These are phyloP conservation scores for Heteractis magnifica DNA, from an alignment of 92 coral and sea anemone species.

Conservation along the genomic window DNA sequence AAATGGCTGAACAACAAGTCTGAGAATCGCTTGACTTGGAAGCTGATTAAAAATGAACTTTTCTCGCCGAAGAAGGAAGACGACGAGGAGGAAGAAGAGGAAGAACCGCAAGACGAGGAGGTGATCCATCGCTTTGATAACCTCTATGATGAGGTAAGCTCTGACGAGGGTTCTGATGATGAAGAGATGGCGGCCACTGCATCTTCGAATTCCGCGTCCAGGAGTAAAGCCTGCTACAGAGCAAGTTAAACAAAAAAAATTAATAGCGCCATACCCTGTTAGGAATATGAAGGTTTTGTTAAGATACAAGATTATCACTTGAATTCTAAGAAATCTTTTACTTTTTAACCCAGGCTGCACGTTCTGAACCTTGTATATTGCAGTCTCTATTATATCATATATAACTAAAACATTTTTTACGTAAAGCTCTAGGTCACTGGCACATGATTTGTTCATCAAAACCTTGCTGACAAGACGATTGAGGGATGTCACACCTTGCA, in stretches of 20 bases:
- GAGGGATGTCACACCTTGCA: no score
- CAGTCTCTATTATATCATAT: no score
- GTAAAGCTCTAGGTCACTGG: no score
- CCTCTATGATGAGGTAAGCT: conserved; percentile 55
- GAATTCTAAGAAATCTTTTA: no score
- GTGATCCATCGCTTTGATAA: conserved; percentile 53
- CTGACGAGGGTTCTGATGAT: conserved; percentile 43
- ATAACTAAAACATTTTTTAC: no score
- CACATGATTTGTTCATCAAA: no score
- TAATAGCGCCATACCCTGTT: background rate
- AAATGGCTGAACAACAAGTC: conserved; percentile 26
- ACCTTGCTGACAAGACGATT: no score
- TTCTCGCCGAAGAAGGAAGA: conserved; percentile 45
- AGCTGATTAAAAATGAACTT: conserved; percentile 65
- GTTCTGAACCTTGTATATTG: no score
- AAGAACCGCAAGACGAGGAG: conserved; percentile 38
- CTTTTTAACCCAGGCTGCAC: no score
- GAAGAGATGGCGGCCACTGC: conserved; percentile 33
- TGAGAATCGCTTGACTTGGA: conserved; percentile 61
- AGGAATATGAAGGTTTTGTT: no score
- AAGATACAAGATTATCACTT: no score
- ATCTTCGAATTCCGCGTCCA: background rate
- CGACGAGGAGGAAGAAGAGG: conserved; percentile 40
- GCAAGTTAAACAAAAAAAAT: conserved; percentile 6
- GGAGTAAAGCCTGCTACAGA: conserved; percentile 19